Evolutionary conservation across 2,888 invertebrate species (phyloP), one percentile per base, ranked within the genome.

Genomic region (Scelioninae gen. 2): DNA sequence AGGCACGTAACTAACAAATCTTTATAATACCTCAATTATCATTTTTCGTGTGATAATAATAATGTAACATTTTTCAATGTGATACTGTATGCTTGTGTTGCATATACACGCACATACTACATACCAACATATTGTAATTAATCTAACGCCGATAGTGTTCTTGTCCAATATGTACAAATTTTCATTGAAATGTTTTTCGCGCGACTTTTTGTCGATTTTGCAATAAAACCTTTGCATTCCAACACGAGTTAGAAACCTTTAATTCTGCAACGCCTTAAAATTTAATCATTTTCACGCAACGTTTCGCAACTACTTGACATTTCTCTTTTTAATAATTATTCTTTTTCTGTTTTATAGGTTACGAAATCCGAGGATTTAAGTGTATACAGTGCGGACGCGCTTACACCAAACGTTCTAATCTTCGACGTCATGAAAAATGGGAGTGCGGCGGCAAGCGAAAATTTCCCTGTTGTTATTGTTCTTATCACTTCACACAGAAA

Each of bases 401-500:
- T 48, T 84, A 83, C 76, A 81, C 82, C 11, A 76, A 76, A 74
- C 74, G 75, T 10, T 81, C 80, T 68, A 84, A 84, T 75, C 78
- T 84, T 13, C 61, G 78, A 22, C 78, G 83, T 22, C 87, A 87
- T 75, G 76, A 81, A 73, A 85, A 81, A 39, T 84, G 82, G 78
- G 86, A 86, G 60, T 86, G 87, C 76, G 86, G 85, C 2, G 84
- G 84, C 11, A 83, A 82, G 58, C 82, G 84, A 13, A 77, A 78
- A 57, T 86, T 86, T 73, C 74, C 78, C 18, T 87, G 86, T 73
- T 79, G 77, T 45, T 81, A 81, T 74, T 86, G 86, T 77, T 76
- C 70, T 68, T 79, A 80, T 75, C 79, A 80, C 73, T 84, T 85
- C 74, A 85, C 85, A 9, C 84, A 85, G 74, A 84, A 84, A 77